Base-by-base conservation (phyloP, 1,140 invertebrate species). In the Lithobius niger region DNA sequence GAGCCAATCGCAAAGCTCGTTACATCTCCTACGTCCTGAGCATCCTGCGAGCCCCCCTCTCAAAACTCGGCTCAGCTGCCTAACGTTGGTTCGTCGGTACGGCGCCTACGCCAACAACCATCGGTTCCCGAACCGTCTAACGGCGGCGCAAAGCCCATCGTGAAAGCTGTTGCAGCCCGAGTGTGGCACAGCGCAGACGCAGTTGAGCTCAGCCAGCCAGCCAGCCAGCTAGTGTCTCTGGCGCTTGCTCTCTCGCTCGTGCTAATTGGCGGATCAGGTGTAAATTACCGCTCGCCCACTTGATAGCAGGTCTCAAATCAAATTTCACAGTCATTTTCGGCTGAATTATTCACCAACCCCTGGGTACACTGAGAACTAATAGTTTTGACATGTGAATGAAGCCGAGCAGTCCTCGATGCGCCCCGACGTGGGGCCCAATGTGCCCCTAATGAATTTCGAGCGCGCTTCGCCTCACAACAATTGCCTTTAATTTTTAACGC, bases 281-380 rank as follows among this genome's bases (percentile, higher is more conserved):
- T 50, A 50, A 50, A 50, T 50, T 50, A 50, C 48, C 16, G 27
- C 24, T 24, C 24, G 4, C 24, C 21, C 16, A 45, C 6, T 45
- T 19, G 48, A 50, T 27, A 50, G 48, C 24, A 19, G 48, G 24
- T 50, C 48, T 50, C 24, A 50, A 50, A 50, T 50, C 48, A 50
- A 50, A 50, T 50, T 50, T 50, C 48, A 50, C 48, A 50, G 24
- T 50, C 48, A 50, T 50, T 50, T 50, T 52, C 26, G 24, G 51
- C 31, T 52, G 27, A 28, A 52, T 36, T 52, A 28, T 40, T 52
- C 27, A 52, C 3, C 4, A 21, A 36, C n/a, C 51, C 31, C 28
- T 24, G 48, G 48, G 3, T 4, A 3, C 48, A 50, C 10, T 50
- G 24, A 50, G 27, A 50, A 50, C 48, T 50, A 50, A 50, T 50